Base-by-base conservation (phyloP, 1,140 invertebrate genomes). In the Dryas iulia region DNA sequence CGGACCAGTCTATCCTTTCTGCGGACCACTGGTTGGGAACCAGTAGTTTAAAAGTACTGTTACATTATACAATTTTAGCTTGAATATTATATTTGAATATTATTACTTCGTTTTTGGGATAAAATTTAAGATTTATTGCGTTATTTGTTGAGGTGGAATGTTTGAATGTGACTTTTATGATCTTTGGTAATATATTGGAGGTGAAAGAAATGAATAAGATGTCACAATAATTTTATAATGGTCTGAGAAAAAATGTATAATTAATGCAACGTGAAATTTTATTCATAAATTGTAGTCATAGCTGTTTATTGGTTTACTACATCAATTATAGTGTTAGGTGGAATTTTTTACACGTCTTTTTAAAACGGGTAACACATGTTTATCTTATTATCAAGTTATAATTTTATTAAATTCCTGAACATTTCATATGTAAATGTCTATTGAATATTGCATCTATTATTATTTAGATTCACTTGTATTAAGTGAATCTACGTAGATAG, bases 1-100 rank as follows among this genome's bases (percentile, higher is more conserved):
- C n/a, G n/a, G n/a, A n/a, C n/a, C n/a, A n/a, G n/a, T n/a, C n/a
- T n/a, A n/a, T n/a, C n/a, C n/a, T n/a, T n/a, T n/a, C n/a, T n/a
- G n/a, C n/a, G n/a, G n/a, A n/a, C n/a, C n/a, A n/a, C n/a, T n/a
- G n/a, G n/a, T n/a, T n/a, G n/a, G n/a, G n/a, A n/a, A n/a, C n/a
- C n/a, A n/a, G n/a, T n/a, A n/a, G n/a, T n/a, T n/a, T 67, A 35
- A 62, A 33, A 26, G 35, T 53, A 66, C 21, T 31, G 39, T 66
- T 59, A 59, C 3, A 21, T 26, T 18, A 59, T 58, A 59, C 21
- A 25, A 33, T 59, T 52, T 59, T 59, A 59, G 64, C 11, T 14
- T 58, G 5, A 14, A 39, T 39, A 39, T 39, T 39, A 39, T 18
- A 14, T 14, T 1, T 12, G 6, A 39, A n/a, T 39, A 39, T 5